Evolutionary conservation across 1,140 invertebrate species (phyloP).

Genomic region (Teleopsis dalmanni): DNA sequence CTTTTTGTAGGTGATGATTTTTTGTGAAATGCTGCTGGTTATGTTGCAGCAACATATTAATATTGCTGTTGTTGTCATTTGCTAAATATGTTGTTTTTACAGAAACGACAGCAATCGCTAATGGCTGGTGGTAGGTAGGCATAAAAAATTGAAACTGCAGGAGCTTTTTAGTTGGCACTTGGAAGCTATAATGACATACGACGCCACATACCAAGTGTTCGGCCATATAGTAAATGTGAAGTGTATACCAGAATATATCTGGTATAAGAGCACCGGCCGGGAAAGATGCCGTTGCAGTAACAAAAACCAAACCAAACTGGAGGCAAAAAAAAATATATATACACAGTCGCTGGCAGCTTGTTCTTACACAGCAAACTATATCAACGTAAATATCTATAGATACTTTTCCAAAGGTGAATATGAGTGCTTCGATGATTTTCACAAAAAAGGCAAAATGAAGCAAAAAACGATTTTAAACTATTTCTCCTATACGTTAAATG

Average conservation of each 20-base stretch:
- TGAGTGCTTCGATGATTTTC: too few species aligned
- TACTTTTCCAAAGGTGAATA: too few species aligned
- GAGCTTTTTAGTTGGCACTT: slow-evolving; percentile 43
- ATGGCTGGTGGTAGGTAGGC: not conserved
- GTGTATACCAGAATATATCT: too few species aligned
- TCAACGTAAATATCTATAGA: slow-evolving; percentile 11
- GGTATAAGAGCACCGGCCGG: too few species aligned
- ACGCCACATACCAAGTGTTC: slow-evolving; percentile 39
- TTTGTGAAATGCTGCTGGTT: slow-evolving; percentile 12
- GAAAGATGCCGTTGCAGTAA: too few species aligned
- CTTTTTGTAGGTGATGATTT: slow-evolving; percentile 6
- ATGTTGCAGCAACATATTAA: too few species aligned
- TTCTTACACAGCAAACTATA: slow-evolving; percentile 34
- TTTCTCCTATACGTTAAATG: slow-evolving; percentile 38
- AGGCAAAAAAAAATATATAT: not conserved
- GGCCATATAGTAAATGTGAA: slow-evolving; percentile 6
- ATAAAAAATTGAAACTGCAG: slow-evolving; percentile 24
- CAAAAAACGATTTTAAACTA: too few species aligned
- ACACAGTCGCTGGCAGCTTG: not conserved
- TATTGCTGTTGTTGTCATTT: slow-evolving; percentile 40
- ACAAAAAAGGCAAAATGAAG: too few species aligned
- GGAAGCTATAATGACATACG: slow-evolving; percentile 43
- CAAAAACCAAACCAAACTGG: slow-evolving; percentile 6
- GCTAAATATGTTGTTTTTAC: slow-evolving; percentile 43
- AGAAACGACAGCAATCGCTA: not conserved